Percentiles rank a stretch among this genome's conserved stretches.
These are phyloP conservation scores for Saturnia japonica DNA, from an alignment of 2,888 invertebrate genomes.

Conservation along the genomic window DNA sequence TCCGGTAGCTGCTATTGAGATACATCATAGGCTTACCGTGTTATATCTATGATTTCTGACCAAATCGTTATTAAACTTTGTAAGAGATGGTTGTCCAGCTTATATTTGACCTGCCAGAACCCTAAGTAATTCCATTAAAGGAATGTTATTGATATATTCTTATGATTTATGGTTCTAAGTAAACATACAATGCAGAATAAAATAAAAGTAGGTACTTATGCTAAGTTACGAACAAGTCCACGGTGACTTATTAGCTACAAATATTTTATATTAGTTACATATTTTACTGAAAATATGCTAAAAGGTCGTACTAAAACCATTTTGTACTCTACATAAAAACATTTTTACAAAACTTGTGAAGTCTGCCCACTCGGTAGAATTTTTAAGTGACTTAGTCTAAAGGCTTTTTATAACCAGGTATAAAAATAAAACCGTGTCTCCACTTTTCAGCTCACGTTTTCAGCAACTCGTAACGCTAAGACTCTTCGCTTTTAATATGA, in stretches of 20 bases:
- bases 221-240: neutral
- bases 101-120: neutral
- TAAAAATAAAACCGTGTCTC: conserved; percentile 61
- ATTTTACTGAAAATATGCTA: too few species aligned
- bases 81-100: neutral
- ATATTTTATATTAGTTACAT: too few species aligned
- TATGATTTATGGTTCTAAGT: neutral
- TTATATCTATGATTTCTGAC: neutral
- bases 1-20: neutral
- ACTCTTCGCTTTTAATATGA: conserved; percentile 63
- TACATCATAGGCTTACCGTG: neutral
- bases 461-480: conserved; percentile 62
- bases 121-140: neutral
- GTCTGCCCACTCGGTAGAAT: conserved; percentile 31
- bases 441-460: conserved; percentile 69
- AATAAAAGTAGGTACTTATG: neutral
- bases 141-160: neutral
- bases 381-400: conserved; percentile 45
- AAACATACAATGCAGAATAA: neutral
- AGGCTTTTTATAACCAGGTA: conserved; percentile 62
- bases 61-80: too few species aligned
- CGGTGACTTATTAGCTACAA: neutral
- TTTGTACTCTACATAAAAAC: conserved; percentile 8
- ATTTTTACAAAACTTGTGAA: conserved; percentile 9
- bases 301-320: neutral